These are phyloP conservation scores for Artibeus lituratus DNA, from an alignment of 2,797 vertebrate genomes.

Conservation along the genomic window DNA sequence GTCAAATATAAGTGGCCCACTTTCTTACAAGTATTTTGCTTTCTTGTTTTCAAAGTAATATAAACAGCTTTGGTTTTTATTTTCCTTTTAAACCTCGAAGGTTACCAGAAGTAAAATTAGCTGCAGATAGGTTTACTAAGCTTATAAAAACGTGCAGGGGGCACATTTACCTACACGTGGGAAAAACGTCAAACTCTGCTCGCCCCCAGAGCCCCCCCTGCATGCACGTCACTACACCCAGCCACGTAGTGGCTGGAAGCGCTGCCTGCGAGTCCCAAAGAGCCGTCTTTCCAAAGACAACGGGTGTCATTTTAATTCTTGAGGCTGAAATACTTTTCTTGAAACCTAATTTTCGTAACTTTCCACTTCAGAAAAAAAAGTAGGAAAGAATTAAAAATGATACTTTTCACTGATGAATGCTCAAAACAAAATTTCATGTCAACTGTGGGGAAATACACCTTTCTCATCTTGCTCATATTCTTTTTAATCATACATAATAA, in stretches of 20 bases:
- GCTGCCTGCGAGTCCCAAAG: neutral
- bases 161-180: neutral
- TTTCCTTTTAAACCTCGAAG: neutral
- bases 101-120: neutral
- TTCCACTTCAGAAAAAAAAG: neutral
- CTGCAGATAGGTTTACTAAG: neutral
- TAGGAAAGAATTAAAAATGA: neutral
- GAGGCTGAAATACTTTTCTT: neutral
- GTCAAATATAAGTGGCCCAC: neutral
- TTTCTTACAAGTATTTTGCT: neutral
- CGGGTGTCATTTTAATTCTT: neutral
- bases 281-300: neutral
- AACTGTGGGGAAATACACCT: neutral
- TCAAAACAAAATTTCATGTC: neutral
- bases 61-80: neutral
- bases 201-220: neutral
- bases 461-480: neutral
- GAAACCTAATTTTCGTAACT: neutral
- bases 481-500: neutral
- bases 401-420: neutral
- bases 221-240: accelerated
- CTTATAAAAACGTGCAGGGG: neutral
- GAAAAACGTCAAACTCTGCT: neutral
- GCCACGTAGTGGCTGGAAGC: neutral
- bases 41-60: constrained; percentile 4